phyloP scores from a whole-genome alignment of 2,888 invertebrate genomes.

The Hydrotaea diabolus region DNA sequence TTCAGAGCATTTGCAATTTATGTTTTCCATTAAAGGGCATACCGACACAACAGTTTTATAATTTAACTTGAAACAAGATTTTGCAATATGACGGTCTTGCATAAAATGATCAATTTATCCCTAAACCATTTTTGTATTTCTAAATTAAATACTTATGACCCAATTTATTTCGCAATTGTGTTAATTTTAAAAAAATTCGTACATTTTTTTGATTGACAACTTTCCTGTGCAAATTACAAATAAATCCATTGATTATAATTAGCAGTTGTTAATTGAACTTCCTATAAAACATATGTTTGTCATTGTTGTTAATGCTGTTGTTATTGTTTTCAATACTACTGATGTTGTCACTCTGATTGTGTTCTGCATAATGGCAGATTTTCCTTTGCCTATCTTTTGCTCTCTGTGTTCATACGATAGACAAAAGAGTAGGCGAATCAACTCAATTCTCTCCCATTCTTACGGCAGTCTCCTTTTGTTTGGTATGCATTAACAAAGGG shows the following conservation, averaged over 20 bases:
- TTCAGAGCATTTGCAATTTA: no score
- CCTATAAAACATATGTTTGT: slow-evolving; percentile 11
- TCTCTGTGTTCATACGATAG: background rate
- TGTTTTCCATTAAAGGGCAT: no score
- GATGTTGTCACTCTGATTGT: background rate
- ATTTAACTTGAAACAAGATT: no score
- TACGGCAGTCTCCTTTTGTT: background rate
- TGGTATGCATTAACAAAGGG: slow-evolving; percentile 2
- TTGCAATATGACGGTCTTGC: no score
- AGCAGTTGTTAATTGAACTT: background rate
- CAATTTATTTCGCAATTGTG: no score
- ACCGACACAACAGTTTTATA: no score
- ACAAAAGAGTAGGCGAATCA: background rate
- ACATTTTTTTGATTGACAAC: no score
- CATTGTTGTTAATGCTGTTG: slow-evolving; percentile 10
- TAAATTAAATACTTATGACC: no score
- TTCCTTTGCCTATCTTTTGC: background rate
- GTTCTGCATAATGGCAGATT: background rate
- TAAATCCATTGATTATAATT: background rate
- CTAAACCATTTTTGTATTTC: no score
- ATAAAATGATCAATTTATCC: no score
- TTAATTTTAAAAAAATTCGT: no score
- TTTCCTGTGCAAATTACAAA: no score
- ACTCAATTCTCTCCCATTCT: background rate
- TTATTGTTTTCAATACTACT: slow-evolving; percentile 18